Base-by-base conservation (phyloP, 2,888 invertebrate species). In the Aelia acuminata region DNA sequence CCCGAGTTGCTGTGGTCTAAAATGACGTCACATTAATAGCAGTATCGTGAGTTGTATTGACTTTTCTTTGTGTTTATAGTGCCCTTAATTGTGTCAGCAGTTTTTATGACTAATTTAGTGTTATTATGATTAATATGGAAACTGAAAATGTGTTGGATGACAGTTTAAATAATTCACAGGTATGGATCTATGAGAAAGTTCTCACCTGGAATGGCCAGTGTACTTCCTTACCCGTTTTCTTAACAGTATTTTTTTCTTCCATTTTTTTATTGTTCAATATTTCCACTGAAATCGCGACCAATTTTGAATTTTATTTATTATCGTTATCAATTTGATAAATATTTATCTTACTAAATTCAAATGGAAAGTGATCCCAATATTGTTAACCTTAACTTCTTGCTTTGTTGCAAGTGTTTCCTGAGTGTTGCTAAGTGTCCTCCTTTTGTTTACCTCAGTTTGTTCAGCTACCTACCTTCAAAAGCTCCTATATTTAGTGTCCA, bases 91-190 rank as follows among this genome's bases (percentile, higher is more conserved):
- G 89, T 88, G 84, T 89, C 63, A 89, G 84, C 89, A 87, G 88
- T 85, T 90, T 90, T 90, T 90, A 90, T 90, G 89, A 88, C 88
- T 89, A 89, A 89, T 89, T 89, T 88, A 88, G 90, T 90, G 91
- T 90, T 88, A 90, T 90, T 91, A 90, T 91, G 91, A 94, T 95
- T 94, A 96, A 96, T 95, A 97, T 97, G 97, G 97, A 97, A 95
- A 97, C 96, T 93, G 97, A 97, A 94, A 96, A 96, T 95, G 95
- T 96, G 93, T 95, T 96, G 94, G 96, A 96, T 94, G 97, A 97
- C 92, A 94, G 94, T 91, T 94, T 94, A 93, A 94, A 94, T 92
- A 95, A 94, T 93, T 93, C 94, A 92, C 95, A 95, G 94, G 95
- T 94, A 92, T 91, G 92, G 89, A 85, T 26, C 20, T 18, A 84